phyloP scores from a whole-genome alignment of 2,113 vertebrate species.

The Lynx canadensis region DNA sequence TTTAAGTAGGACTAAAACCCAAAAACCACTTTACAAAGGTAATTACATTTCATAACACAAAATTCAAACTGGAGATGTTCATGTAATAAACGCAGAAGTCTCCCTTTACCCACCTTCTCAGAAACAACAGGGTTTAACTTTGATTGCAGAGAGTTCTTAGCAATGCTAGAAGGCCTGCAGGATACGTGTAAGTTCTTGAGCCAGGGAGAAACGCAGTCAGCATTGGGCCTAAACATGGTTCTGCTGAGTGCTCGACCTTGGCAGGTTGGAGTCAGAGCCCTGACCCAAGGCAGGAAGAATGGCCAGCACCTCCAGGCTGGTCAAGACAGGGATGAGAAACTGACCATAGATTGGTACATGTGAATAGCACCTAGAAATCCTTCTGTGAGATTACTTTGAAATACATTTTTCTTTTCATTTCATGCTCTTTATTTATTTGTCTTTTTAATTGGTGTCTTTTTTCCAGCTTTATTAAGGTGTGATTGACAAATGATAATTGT shows the following conservation, averaged over 20 bases:
- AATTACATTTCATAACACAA: not conserved
- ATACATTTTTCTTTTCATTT: constrained; percentile 19
- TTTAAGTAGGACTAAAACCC: not conserved
- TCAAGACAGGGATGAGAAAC: not conserved
- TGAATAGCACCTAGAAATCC: not conserved
- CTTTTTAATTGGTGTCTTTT: not conserved
- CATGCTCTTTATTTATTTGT: not conserved
- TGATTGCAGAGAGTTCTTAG: not conserved
- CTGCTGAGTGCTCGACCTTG: not conserved
- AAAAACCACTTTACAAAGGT: not conserved
- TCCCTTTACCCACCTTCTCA: not conserved
- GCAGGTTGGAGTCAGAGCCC: not conserved
- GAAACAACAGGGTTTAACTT: not conserved
- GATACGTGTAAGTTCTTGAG: not conserved
- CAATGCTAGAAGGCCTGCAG: not conserved
- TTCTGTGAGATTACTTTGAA: not conserved
- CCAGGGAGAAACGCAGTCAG: not conserved
- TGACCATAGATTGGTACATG: not conserved
- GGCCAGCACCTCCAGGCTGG: too few relatives aligned
- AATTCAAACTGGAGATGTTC: not conserved
- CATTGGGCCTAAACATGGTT: not conserved
- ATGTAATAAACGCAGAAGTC: not conserved
- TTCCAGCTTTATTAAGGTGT: not conserved
- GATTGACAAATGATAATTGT: not conserved
- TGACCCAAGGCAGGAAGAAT: not conserved